phyloP scores from a whole-genome alignment of 1,140 invertebrate genomes.

The Drosophila repleta region DNA sequence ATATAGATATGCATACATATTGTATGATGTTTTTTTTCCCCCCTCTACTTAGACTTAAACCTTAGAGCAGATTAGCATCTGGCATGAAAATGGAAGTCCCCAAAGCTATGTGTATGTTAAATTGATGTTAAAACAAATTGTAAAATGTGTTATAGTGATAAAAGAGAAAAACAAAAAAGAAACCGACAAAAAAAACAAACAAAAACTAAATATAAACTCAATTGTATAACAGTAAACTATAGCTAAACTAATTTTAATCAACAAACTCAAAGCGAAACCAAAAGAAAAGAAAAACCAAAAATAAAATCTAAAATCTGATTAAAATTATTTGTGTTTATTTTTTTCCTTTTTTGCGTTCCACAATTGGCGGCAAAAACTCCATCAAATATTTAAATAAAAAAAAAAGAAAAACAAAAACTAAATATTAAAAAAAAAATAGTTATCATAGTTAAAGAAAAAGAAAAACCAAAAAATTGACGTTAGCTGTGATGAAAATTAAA shows the following conservation, averaged over 20 bases:
- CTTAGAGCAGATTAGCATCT: neutral
- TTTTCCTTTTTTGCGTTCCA: neutral
- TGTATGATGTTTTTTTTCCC: constrained; percentile 17
- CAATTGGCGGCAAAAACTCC: neutral
- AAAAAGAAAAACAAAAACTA: constrained; percentile 9
- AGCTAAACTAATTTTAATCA: constrained; percentile 30
- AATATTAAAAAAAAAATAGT: constrained; percentile 16
- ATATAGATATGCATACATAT: neutral
- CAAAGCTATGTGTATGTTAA: constrained; percentile 34
- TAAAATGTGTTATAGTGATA: constrained; percentile 70
- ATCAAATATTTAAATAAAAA: constrained; percentile 7
- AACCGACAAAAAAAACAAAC: too few species aligned
- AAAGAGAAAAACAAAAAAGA: too few species aligned
- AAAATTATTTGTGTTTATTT: constrained; percentile 25
- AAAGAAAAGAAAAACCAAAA: constrained; percentile 10
- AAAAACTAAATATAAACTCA: constrained; percentile 37
- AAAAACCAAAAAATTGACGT: constrained; percentile 52
- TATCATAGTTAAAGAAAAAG: constrained; percentile 50
- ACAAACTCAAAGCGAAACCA: constrained; percentile 24
- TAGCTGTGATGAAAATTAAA: constrained; percentile 69
- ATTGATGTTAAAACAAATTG: constrained; percentile 63
- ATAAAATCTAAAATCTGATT: constrained; percentile 6
- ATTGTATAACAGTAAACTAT: constrained; percentile 23
- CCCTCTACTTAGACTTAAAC: neutral
- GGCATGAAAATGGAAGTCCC: neutral